phyloP scores from a whole-genome alignment of 2,797 vertebrate species.

The Oryzias sinensis region DNA sequence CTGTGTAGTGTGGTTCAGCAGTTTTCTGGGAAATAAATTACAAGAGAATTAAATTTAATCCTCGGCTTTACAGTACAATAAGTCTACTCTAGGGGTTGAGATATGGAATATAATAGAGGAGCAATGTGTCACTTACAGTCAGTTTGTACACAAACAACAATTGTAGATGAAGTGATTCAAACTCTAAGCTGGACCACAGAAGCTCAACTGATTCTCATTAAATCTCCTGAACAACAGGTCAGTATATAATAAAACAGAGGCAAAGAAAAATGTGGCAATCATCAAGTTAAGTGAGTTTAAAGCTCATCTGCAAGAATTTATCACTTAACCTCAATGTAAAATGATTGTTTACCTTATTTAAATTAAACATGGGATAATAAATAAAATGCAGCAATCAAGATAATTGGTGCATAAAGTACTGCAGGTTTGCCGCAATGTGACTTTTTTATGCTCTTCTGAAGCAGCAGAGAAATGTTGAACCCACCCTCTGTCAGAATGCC shows the following conservation, averaged over 20 bases:
- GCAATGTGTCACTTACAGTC: constrained; percentile 8
- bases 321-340: background rate
- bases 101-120: constrained; percentile 11
- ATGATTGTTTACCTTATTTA: no score
- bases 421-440: no score
- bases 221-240: background rate
- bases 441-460: no score
- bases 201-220: background rate
- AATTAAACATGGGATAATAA: no score
- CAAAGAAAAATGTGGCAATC: background rate
- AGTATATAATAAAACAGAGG: background rate
- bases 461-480: no score
- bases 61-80: constrained; percentile 25
- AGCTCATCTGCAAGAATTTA: background rate
- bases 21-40: constrained; percentile 20
- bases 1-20: constrained; percentile 6
- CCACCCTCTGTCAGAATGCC: no score
- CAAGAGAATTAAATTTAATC: constrained; percentile 21
- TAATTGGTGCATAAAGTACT: no score
- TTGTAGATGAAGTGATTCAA: background rate
- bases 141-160: constrained; percentile 1
- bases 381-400: background rate
- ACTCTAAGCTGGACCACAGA: background rate
- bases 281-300: background rate
- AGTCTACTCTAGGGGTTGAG: constrained; percentile 11